These are phyloP conservation scores for Caenorhabditis sulstoni DNA, from an alignment of 2,888 invertebrate species.

Conservation along the genomic window DNA sequence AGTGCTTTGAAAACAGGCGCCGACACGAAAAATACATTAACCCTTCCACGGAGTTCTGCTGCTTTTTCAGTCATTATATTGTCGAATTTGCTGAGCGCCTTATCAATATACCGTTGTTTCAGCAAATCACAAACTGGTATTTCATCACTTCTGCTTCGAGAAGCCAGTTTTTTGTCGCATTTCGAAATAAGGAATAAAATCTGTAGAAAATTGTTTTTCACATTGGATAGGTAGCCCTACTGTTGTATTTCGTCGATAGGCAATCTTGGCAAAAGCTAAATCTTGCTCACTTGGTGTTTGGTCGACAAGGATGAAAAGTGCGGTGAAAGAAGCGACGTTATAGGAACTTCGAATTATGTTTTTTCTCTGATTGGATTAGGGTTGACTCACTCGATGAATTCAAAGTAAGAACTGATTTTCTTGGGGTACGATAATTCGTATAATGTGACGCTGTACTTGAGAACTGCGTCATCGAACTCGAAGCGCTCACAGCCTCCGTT, in stretches of 20 bases:
- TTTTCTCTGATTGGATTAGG: slow-evolving; percentile 12
- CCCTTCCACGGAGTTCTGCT: slow-evolving; percentile 68
- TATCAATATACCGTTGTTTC: slow-evolving; percentile 70
- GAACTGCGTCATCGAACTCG: slow-evolving; percentile 69
- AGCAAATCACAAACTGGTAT: slow-evolving; percentile 73
- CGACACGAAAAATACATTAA: slow-evolving; percentile 72
- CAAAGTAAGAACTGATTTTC: slow-evolving; percentile 70
- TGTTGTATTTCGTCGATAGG: slow-evolving; percentile 57
- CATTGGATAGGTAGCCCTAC: too few species aligned
- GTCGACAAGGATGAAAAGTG: slow-evolving; percentile 68
- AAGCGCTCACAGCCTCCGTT: slow-evolving; percentile 65
- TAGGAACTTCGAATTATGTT: slow-evolving; percentile 39
- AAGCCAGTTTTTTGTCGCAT: slow-evolving; percentile 65
- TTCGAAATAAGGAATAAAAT: slow-evolving; percentile 67
- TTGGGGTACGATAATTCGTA: slow-evolving; percentile 71
- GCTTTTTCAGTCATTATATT: slow-evolving; percentile 60
- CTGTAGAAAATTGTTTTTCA: slow-evolving; percentile 18
- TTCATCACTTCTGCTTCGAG: slow-evolving; percentile 68
- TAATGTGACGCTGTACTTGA: slow-evolving; percentile 68
- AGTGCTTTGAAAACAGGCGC: slow-evolving; percentile 71
- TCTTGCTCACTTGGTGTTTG: slow-evolving; percentile 68
- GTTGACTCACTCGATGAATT: slow-evolving; percentile 69
- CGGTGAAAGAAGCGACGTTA: slow-evolving; percentile 69
- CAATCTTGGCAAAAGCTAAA: slow-evolving; percentile 71
- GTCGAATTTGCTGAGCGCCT: slow-evolving; percentile 68